Conservation (phyloP, 2,888 invertebrate species). For the Hyalella azteca region DNA sequence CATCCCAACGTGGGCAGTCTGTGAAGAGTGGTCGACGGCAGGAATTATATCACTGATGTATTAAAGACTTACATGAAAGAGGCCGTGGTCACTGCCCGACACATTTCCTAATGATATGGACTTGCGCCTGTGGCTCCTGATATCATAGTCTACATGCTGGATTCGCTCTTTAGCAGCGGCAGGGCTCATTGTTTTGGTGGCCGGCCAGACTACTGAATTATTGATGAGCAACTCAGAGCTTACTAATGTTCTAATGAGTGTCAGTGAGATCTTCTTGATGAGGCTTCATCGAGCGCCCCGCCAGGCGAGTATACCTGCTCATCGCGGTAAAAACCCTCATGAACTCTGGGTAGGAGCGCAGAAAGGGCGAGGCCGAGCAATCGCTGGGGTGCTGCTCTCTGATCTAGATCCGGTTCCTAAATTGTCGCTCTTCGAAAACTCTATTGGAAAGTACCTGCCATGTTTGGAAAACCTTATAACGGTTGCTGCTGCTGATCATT, state of each 20-base stretch:
- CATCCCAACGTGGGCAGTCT: no score
- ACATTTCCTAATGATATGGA: not conserved
- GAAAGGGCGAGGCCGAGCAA: not conserved
- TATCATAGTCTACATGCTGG: conserved; percentile 11
- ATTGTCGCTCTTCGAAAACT: not conserved
- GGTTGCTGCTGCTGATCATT: not conserved
- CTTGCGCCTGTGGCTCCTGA: not conserved
- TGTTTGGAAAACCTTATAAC: not conserved
- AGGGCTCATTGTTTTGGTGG: conserved; percentile 13
- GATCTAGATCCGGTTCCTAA: not conserved
- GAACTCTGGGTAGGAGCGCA: not conserved
- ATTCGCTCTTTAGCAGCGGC: not conserved
- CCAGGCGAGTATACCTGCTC: conserved; percentile 7
- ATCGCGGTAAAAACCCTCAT: not conserved
- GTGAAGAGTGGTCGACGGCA: no score
- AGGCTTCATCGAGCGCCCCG: conserved; percentile 18
- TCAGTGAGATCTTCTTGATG: conserved; percentile 28
- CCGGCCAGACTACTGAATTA: conserved; percentile 25
- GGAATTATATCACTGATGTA: no score
- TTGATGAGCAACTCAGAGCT: conserved; percentile 17
- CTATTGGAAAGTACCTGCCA: not conserved
- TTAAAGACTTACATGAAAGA: no score
- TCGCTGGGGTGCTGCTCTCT: not conserved
- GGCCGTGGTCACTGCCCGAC: not conserved
- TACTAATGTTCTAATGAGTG: conserved; percentile 32